Evolutionary conservation across 2,113 vertebrate genomes (phyloP).

Genomic region (Entomyzon cyanotis): DNA sequence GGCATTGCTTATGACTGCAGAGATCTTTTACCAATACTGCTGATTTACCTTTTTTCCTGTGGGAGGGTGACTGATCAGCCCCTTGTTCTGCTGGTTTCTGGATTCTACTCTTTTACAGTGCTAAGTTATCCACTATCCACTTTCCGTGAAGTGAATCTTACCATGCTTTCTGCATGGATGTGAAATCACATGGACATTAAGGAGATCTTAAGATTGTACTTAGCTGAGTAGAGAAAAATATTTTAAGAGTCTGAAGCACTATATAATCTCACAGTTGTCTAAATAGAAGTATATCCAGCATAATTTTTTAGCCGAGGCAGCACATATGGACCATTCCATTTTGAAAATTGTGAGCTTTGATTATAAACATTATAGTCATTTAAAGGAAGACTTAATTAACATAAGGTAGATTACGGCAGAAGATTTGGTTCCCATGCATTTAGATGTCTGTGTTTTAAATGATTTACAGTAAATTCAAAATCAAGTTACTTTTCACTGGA

Average conservation of each 20-base stretch:
- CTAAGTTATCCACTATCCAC: neutral
- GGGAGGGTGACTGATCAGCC: neutral
- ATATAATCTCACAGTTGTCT: neutral
- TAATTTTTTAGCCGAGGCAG: neutral
- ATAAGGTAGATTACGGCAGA: neutral
- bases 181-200: neutral
- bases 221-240: neutral
- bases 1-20: neutral
- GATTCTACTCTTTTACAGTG: neutral
- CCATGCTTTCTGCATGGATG: neutral
- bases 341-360: neutral
- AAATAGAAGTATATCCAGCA: neutral
- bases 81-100: neutral
- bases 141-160: neutral
- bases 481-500: neutral
- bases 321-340: neutral
- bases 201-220: neutral
- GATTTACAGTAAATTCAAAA: neutral
- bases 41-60: neutral
- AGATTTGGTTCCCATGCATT: neutral
- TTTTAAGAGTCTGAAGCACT: neutral
- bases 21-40: neutral
- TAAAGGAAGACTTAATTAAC: neutral
- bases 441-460: neutral
- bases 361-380: neutral